phyloP scores from a whole-genome alignment of 2,113 vertebrate species.

The Xenopus borealis region DNA sequence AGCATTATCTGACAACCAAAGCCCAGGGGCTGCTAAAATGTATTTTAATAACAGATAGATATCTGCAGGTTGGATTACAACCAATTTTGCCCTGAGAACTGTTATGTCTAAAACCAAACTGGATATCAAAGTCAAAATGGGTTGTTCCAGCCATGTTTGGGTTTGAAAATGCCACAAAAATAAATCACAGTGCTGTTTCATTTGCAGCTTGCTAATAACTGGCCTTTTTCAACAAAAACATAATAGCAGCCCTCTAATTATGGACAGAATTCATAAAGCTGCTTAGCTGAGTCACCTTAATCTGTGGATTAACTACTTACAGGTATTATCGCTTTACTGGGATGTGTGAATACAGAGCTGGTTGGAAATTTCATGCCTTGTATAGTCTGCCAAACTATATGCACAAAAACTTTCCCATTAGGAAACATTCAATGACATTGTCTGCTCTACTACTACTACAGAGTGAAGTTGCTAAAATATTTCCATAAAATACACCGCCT shows the following conservation, averaged over 20 bases:
- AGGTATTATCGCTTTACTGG: slow-evolving; percentile 23
- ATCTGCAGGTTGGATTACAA: too few relatives aligned
- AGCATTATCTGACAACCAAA: too few relatives aligned
- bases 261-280: slow-evolving; percentile 33
- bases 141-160: neutral
- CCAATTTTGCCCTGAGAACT: too few relatives aligned
- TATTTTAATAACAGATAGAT: too few relatives aligned
- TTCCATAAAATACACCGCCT: too few relatives aligned
- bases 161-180: neutral
- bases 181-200: neutral
- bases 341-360: slow-evolving; percentile 27
- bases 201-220: slow-evolving; percentile 7
- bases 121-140: neutral
- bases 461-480: too few relatives aligned
- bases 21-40: too few relatives aligned
- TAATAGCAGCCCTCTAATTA: slow-evolving; percentile 31
- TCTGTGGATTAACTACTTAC: slow-evolving; percentile 33
- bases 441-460: too few relatives aligned
- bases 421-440: too few relatives aligned
- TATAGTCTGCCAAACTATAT: too few relatives aligned
- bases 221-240: slow-evolving; percentile 14
- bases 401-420: too few relatives aligned
- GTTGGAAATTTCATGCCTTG: neutral
- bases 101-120: neutral
- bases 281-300: slow-evolving; percentile 39